Evolutionary conservation across 2,888 invertebrate species (phyloP).

Genomic region (Hyalella azteca): DNA sequence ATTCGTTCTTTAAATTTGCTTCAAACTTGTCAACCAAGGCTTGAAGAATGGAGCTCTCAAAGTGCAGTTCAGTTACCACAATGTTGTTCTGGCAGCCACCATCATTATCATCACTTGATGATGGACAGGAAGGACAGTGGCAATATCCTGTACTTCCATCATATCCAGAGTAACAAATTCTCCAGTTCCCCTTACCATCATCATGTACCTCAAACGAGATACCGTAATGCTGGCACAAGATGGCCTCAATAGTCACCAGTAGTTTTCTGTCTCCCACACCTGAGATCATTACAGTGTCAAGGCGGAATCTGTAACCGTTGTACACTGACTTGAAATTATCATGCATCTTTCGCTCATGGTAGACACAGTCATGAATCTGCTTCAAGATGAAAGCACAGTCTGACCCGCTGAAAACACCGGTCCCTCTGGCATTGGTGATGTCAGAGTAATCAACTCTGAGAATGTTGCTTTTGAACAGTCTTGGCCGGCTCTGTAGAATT

Average conservation of each 20-base stretch:
- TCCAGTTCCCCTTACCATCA: neutral
- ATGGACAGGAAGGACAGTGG: neutral
- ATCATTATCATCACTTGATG: too few species aligned
- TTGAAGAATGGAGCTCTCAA: neutral
- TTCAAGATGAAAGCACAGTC: neutral
- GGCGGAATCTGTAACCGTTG: neutral
- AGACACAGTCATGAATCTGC: slow-evolving; percentile 11
- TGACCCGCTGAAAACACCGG: neutral
- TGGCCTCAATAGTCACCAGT: neutral
- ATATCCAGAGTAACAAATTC: neutral
- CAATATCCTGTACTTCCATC: neutral
- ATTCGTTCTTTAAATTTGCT: slow-evolving; percentile 42
- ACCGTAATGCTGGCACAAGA: slow-evolving; percentile 1
- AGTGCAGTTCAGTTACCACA: neutral
- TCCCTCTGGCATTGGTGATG: neutral
- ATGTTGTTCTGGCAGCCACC: neutral
- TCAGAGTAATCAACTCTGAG: slow-evolving; percentile 15
- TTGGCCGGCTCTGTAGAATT: neutral
- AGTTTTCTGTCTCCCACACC: neutral
- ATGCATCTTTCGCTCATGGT: neutral
- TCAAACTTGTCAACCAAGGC: neutral
- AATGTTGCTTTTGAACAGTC: slow-evolving; percentile 21
- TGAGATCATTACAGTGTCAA: neutral
- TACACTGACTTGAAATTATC: neutral
- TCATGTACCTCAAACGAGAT: neutral